These are phyloP conservation scores for Dascillus cervinus DNA, from an alignment of 2,888 invertebrate genomes.

Conservation along the genomic window DNA sequence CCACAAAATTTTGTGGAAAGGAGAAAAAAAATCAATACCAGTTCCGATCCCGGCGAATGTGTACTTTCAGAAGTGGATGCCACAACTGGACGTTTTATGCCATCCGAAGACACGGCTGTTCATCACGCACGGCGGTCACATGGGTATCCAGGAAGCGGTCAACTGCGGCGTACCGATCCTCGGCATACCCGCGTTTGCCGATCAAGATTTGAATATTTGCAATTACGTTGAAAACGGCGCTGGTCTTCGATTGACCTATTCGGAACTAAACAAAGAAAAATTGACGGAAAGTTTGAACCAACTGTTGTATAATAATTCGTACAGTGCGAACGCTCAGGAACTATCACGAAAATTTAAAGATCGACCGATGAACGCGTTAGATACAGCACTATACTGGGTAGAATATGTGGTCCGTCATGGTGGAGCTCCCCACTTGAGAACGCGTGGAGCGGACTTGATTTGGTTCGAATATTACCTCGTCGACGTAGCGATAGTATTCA, in stretches of 20 bases:
- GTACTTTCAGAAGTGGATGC: slow-evolving; percentile 9
- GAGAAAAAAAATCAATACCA: slow-evolving; percentile 13
- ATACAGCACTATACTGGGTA: slow-evolving; percentile 18
- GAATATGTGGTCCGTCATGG: slow-evolving; percentile 17
- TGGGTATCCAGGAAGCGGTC: slow-evolving; percentile 53
- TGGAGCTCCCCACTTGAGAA: slow-evolving; percentile 15
- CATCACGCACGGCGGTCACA: slow-evolving; percentile 55
- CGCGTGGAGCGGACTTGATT: slow-evolving; percentile 13
- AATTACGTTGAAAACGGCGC: slow-evolving; percentile 22
- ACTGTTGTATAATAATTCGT: slow-evolving; percentile 10
- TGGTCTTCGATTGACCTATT: slow-evolving; percentile 16
- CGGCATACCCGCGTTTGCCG: slow-evolving; percentile 49
- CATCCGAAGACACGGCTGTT: slow-evolving; percentile 51
- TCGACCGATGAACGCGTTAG: slow-evolving; percentile 13
- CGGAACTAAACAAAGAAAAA: slow-evolving; percentile 3
- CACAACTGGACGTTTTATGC: slow-evolving; percentile 12
- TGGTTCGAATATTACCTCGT: slow-evolving; percentile 18
- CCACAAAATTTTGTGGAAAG: slow-evolving; percentile 25
- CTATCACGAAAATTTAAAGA: slow-evolving; percentile 15
- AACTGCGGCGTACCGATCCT: slow-evolving; percentile 50
- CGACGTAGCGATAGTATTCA: slow-evolving; percentile 12
- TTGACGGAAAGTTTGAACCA: slow-evolving; percentile 6
- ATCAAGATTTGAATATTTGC: slow-evolving; percentile 31
- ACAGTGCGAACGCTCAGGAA: slow-evolving; percentile 10
- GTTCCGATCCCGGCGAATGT: slow-evolving; percentile 9